Evolutionary conservation across 2,888 invertebrate genomes (phyloP).

Genomic region (Agriopis aurantiaria): DNA sequence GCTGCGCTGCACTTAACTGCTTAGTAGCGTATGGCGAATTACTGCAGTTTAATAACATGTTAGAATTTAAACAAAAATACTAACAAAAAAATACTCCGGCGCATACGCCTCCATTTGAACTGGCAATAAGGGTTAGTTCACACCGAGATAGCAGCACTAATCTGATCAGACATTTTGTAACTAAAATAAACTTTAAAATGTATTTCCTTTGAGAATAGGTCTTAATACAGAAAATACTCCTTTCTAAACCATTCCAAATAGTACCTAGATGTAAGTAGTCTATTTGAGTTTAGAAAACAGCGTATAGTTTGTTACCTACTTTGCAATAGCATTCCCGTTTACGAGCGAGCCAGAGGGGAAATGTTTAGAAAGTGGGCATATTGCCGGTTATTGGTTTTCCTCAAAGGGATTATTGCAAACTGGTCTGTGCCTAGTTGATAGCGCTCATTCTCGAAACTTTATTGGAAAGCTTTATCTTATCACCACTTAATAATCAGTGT

Average conservation of each 20-base stretch:
- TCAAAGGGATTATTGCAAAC: conserved; percentile 23
- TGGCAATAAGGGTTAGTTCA: no score
- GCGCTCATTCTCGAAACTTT: neutral
- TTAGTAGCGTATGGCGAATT: neutral
- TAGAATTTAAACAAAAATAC: no score
- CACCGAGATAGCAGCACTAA: no score
- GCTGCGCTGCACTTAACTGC: neutral
- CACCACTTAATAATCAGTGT: neutral
- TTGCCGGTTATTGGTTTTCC: conserved; percentile 30
- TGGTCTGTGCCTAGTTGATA: conserved; percentile 12
- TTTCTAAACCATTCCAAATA: no score
- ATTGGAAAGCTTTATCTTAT: conserved; percentile 9
- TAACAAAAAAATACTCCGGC: no score
- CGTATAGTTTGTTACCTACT: conserved; percentile 10
- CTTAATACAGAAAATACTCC: no score
- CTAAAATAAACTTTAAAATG: no score
- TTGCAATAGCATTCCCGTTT: conserved; percentile 3
- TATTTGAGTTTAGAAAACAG: neutral
- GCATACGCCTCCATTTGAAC: no score
- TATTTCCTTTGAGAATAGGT: no score
- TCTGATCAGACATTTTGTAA: no score
- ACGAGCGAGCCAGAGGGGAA: conserved; percentile 5
- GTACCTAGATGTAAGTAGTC: neutral
- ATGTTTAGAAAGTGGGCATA: conserved; percentile 23
- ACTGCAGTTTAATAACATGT: no score